Evolutionary conservation across 2,888 invertebrate genomes (phyloP).

Genomic region (Anarsia innoxiella): DNA sequence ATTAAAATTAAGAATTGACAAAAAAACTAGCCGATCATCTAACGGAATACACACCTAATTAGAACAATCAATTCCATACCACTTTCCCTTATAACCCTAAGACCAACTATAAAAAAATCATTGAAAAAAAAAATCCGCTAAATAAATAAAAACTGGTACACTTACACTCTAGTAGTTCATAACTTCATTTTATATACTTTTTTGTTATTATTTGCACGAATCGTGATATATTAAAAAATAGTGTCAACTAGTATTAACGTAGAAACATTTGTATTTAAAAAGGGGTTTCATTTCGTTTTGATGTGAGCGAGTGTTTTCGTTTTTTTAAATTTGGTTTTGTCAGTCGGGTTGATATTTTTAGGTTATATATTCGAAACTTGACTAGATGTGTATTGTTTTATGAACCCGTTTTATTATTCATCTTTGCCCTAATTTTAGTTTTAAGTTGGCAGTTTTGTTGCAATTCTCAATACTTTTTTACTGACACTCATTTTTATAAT

Average conservation of each 20-base stretch:
- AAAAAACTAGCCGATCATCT: constrained; percentile 26
- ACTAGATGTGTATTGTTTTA: constrained; percentile 35
- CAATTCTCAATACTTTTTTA: too few relatives aligned
- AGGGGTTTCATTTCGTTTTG: constrained; percentile 26
- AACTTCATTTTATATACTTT: constrained; percentile 54
- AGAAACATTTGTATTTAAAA: constrained; percentile 50
- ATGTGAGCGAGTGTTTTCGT: constrained; percentile 45
- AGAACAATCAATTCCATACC: constrained; percentile 19
- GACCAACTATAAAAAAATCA: constrained; percentile 36
- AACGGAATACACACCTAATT: constrained; percentile 14
- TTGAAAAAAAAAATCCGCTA: constrained; percentile 35
- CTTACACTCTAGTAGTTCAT: constrained; percentile 60
- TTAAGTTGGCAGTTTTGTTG: too few relatives aligned
- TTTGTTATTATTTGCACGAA: constrained; percentile 43
- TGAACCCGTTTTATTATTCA: too few relatives aligned
- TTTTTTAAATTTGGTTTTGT: constrained; percentile 20
- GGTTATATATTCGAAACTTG: constrained; percentile 28
- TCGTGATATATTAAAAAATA: constrained; percentile 56
- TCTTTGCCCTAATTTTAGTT: too few relatives aligned
- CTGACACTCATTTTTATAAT: too few relatives aligned
- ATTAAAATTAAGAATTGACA: constrained; percentile 50
- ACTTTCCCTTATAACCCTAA: constrained; percentile 13
- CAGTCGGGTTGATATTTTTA: constrained; percentile 15
- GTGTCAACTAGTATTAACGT: constrained; percentile 52
- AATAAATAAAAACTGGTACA: constrained; percentile 60